Evolutionary conservation across 2,888 invertebrate species (phyloP).

Genomic region (Mesorhabditis spiculigera): DNA sequence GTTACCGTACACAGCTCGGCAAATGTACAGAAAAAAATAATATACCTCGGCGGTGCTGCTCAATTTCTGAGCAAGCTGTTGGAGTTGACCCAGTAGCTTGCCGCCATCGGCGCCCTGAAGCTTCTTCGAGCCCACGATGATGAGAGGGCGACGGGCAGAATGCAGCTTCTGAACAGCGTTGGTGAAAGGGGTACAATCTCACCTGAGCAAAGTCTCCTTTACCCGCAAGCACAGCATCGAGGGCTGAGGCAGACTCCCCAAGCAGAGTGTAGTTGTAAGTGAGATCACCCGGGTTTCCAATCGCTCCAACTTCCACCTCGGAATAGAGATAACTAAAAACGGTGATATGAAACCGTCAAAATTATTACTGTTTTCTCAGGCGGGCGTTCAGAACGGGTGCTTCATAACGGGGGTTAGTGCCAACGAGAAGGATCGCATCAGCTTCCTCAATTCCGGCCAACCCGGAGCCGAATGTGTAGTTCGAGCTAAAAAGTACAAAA

Average conservation of each 20-base stretch:
- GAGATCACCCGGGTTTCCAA: constrained; percentile 86
- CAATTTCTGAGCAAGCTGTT: constrained; percentile 23
- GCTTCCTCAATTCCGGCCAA: constrained; percentile 88
- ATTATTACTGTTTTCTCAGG: constrained; percentile 74
- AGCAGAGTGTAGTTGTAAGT: constrained; percentile 86
- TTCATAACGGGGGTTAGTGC: constrained; percentile 94
- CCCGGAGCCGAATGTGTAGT: constrained; percentile 84
- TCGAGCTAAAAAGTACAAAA: constrained; percentile 58
- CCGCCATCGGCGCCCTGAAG: constrained; percentile 74
- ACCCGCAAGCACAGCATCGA: constrained; percentile 75
- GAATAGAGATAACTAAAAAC: constrained; percentile 76
- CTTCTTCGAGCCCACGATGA: constrained; percentile 84
- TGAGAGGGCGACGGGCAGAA: constrained; percentile 78
- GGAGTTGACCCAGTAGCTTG: constrained; percentile 64
- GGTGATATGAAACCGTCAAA: background rate
- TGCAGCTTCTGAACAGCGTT: constrained; percentile 22
- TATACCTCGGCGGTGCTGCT: background rate
- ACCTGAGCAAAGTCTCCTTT: constrained; percentile 64
- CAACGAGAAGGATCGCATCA: constrained; percentile 84
- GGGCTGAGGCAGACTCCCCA: constrained; percentile 74
- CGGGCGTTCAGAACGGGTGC: constrained; percentile 93
- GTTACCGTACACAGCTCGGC: too few relatives aligned
- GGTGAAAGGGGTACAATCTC: background rate
- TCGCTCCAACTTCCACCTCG: constrained; percentile 77
- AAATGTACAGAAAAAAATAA: background rate